Conservation (phyloP, 2,888 invertebrate species). For the Hedychridium roseum region DNA sequence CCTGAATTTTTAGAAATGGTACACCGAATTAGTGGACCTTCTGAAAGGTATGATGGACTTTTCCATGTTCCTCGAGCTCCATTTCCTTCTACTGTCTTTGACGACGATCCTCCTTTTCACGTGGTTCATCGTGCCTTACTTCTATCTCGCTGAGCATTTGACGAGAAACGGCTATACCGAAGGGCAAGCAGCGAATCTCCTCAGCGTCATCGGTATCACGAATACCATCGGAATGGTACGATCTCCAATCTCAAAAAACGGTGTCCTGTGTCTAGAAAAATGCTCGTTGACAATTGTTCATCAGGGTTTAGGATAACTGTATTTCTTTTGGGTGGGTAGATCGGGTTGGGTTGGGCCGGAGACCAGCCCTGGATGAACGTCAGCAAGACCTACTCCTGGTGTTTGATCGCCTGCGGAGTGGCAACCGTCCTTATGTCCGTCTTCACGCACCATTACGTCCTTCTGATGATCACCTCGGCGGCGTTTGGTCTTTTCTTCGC, state of each 20-base stretch:
- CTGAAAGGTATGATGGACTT: slow-evolving; percentile 82
- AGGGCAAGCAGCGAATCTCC: slow-evolving; percentile 78
- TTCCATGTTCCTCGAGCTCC: slow-evolving; percentile 77
- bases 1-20: slow-evolving; percentile 73
- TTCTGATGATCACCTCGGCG: slow-evolving; percentile 67
- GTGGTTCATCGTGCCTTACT: slow-evolving; percentile 96
- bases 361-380: slow-evolving; percentile 87
- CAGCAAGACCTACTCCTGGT: slow-evolving; percentile 81
- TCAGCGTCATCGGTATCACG: slow-evolving; percentile 87
- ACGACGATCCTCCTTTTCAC: slow-evolving; percentile 90
- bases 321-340: slow-evolving; percentile 66
- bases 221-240: slow-evolving; percentile 91
- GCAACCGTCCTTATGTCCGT: slow-evolving; percentile 71
- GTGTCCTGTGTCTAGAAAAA: background rate
- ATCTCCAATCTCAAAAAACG: too few relatives aligned
- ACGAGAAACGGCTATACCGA: slow-evolving; percentile 75
- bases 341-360: slow-evolving; percentile 87
- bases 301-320: background rate
- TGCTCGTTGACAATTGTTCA: background rate
- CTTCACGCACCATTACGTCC: slow-evolving; percentile 65
- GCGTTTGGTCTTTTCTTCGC: slow-evolving; percentile 91
- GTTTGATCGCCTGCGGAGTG: slow-evolving; percentile 74
- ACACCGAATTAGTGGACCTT: slow-evolving; percentile 72
- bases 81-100: slow-evolving; percentile 82
- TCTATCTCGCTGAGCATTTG: slow-evolving; percentile 89